phyloP scores from a whole-genome alignment of 2,888 invertebrate genomes.

The Gortyna flavago region DNA sequence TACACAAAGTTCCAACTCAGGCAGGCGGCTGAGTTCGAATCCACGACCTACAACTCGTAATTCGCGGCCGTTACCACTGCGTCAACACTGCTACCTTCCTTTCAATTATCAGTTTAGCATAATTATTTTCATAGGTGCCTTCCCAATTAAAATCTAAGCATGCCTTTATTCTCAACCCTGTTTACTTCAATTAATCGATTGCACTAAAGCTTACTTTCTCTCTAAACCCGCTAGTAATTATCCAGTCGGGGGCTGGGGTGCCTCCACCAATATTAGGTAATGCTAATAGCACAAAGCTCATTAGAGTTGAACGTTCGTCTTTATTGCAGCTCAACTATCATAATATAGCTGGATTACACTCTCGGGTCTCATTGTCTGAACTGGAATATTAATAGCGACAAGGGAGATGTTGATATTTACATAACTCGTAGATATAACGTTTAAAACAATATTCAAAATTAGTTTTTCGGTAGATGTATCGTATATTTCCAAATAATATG shows the following conservation, averaged over 20 bases:
- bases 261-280: constrained; percentile 19
- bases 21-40: too few species aligned
- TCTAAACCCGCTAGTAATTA: constrained; percentile 12
- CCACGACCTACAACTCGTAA: too few species aligned
- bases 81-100: too few species aligned
- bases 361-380: constrained; percentile 20
- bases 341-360: constrained; percentile 31
- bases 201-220: background rate
- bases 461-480: background rate
- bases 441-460: background rate
- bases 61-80: too few species aligned
- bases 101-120: background rate
- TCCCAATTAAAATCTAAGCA: background rate
- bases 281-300: constrained; percentile 24
- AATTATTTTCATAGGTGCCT: background rate
- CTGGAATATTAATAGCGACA: constrained; percentile 11
- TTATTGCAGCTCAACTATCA: constrained; percentile 31
- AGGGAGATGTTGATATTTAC: constrained; percentile 21
- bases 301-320: constrained; percentile 26
- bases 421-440: background rate
- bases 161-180: background rate
- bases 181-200: constrained; percentile 7
- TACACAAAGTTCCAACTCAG: too few species aligned
- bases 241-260: constrained; percentile 18
- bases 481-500: background rate